Percentiles rank a stretch among this genome's conserved stretches.
phyloP scores from a whole-genome alignment of 2,797 vertebrate species.

The Notolabrus celidotus region DNA sequence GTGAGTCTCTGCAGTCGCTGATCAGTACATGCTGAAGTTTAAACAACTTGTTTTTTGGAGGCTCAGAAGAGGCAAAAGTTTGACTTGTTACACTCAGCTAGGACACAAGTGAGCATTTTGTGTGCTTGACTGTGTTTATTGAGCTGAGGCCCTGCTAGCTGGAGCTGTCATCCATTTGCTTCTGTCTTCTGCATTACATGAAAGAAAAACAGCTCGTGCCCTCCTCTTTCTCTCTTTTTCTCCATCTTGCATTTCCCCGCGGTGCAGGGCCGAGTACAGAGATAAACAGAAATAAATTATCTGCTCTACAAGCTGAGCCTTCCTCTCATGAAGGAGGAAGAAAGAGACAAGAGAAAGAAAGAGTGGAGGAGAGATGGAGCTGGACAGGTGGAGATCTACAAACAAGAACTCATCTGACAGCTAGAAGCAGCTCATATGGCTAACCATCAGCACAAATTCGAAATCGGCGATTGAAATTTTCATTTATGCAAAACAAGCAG shows the following conservation, averaged over 20 bases:
- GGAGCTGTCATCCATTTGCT: constrained; percentile 70
- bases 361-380: constrained; percentile 50
- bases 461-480: constrained; percentile 51
- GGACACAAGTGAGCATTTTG: constrained; percentile 23
- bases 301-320: constrained; percentile 40
- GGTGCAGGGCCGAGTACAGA: constrained; percentile 58
- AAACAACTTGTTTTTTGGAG: constrained; percentile 23
- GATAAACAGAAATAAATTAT: constrained; percentile 78
- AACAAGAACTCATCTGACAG: constrained; percentile 64
- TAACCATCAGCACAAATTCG: constrained; percentile 59
- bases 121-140: constrained; percentile 43
- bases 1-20: constrained; percentile 19
- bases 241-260: constrained; percentile 52
- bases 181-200: constrained; percentile 71
- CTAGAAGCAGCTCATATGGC: constrained; percentile 61
- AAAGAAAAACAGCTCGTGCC: constrained; percentile 64
- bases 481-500: constrained; percentile 55
- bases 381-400: constrained; percentile 64
- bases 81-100: constrained; percentile 39
- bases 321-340: constrained; percentile 40
- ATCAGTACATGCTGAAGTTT: constrained; percentile 31
- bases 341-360: constrained; percentile 44
- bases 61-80: constrained; percentile 47
- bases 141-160: constrained; percentile 56
- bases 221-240: constrained; percentile 49